Evolutionary conservation across 2,797 vertebrate species (phyloP).

Genomic region (Rhabdophis nuchalis): DNA sequence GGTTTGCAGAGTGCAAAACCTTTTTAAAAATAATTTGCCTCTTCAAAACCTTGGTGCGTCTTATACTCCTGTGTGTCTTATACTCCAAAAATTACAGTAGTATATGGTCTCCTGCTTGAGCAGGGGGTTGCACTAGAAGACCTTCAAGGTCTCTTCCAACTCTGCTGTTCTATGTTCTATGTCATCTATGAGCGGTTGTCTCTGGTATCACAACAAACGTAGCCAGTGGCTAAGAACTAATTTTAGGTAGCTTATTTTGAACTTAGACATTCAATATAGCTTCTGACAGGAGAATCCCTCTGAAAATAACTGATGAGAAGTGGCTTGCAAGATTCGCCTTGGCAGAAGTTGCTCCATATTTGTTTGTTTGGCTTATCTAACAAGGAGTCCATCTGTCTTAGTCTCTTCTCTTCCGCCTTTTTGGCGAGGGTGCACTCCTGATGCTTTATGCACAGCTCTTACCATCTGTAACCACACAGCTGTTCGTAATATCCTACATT

Average conservation of each 20-base stretch:
- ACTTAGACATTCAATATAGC: not conserved
- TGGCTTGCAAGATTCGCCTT: not conserved
- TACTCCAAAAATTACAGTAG: too few relatives aligned
- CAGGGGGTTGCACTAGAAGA: not conserved
- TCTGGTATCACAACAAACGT: not conserved
- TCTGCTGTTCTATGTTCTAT: not conserved
- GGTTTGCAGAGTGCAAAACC: too few relatives aligned
- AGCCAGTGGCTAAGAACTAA: not conserved
- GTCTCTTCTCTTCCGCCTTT: not conserved
- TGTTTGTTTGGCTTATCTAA: not conserved
- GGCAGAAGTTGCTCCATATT: not conserved
- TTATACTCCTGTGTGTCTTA: too few relatives aligned
- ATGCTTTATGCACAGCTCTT: not conserved
- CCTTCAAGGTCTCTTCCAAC: not conserved
- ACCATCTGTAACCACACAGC: constrained; percentile 24
- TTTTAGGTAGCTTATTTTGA: not conserved
- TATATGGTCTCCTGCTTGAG: too few relatives aligned
- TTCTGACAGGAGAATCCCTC: not conserved
- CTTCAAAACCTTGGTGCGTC: too few relatives aligned
- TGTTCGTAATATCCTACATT: constrained; percentile 4
- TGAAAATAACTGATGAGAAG: not conserved
- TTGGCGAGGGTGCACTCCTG: not conserved
- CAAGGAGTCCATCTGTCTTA: constrained; percentile 24
- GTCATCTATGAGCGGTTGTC: not conserved
- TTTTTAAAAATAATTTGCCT: too few relatives aligned